phyloP scores from a whole-genome alignment of 2,888 invertebrate species.

The Perdita meconis region DNA sequence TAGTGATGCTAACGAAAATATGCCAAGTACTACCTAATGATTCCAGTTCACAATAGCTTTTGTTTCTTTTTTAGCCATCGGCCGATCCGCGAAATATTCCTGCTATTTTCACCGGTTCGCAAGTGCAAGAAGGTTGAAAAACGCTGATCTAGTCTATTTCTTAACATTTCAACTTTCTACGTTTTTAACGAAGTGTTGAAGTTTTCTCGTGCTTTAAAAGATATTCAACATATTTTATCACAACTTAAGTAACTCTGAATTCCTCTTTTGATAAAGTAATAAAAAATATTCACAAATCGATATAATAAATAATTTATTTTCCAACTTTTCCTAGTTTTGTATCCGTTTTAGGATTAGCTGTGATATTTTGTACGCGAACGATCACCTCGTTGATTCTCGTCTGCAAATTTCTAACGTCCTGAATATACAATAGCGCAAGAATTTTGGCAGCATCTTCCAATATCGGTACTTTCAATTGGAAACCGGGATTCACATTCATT shows the following conservation, averaged over 20 bases:
- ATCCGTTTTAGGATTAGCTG: slow-evolving; percentile 98
- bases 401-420: slow-evolving; percentile 94
- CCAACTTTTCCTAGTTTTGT: slow-evolving; percentile 97
- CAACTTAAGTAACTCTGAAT: neutral
- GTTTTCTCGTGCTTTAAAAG: too few species aligned
- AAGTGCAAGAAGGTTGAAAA: too few species aligned
- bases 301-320: slow-evolving; percentile 76
- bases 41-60: too few species aligned
- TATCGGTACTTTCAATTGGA: slow-evolving; percentile 88
- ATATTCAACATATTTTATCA: neutral
- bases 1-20: too few species aligned
- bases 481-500: slow-evolving; percentile 88
- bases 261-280: neutral
- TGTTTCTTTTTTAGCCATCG: too few species aligned
- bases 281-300: too few species aligned
- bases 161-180: too few species aligned
- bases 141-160: too few species aligned
- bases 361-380: slow-evolving; percentile 95
- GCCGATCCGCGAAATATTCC: too few species aligned
- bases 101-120: too few species aligned
- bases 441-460: slow-evolving; percentile 91
- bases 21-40: too few species aligned
- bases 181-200: too few species aligned
- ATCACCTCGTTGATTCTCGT: slow-evolving; percentile 97
- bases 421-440: slow-evolving; percentile 92